Percentiles rank a stretch among this genome's conserved stretches.
Evolutionary conservation across 2,113 vertebrate genomes (phyloP).

Genomic region (Amazona vittata): DNA sequence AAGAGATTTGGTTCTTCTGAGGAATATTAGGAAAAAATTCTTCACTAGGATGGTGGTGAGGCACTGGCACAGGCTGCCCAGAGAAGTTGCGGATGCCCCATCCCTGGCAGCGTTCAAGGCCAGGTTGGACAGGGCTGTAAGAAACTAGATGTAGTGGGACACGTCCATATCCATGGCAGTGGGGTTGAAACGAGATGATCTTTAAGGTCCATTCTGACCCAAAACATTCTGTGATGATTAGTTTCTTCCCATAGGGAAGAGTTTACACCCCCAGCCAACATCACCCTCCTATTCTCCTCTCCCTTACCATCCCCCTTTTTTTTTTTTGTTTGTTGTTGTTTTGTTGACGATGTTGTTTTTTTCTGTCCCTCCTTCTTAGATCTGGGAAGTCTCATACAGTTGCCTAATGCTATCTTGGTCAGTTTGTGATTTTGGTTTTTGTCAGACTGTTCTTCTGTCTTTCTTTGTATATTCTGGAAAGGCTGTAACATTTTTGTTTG

Average conservation of each 20-base stretch:
- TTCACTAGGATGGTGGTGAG: no score
- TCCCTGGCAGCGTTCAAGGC: neutral
- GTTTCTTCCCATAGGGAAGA: neutral
- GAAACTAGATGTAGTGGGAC: neutral
- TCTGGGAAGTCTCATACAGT: neutral
- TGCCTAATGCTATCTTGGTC: neutral
- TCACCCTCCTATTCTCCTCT: neutral
- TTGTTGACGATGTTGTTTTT: no score
- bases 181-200: neutral
- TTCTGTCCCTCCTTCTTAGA: neutral
- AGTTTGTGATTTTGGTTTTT: neutral
- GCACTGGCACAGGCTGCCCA: neutral
- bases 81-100: neutral
- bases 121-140: neutral
- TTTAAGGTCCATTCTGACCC: neutral
- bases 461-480: neutral
- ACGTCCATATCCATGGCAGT: neutral
- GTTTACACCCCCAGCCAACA: neutral
- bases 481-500: neutral
- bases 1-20: neutral
- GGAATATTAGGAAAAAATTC: neutral
- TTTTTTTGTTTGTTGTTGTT: no score
- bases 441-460: neutral
- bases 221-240: neutral
- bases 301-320: neutral